phyloP scores from a whole-genome alignment of 2,113 vertebrate genomes.

The Motacilla alba region DNA sequence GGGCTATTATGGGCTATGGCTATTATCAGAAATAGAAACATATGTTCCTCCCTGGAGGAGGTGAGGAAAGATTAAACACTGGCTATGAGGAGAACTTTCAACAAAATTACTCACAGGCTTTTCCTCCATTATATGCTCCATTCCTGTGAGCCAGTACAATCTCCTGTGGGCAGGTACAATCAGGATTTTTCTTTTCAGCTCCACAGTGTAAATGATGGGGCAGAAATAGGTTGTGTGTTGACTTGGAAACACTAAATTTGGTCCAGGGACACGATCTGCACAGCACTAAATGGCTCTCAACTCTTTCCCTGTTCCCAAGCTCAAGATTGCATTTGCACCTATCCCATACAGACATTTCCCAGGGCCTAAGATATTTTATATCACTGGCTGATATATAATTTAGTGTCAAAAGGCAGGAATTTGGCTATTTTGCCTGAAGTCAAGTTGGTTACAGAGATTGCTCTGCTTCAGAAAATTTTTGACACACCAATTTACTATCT shows the following conservation, averaged over 20 bases:
- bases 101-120: not conserved
- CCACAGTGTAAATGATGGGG: not conserved
- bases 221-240: not conserved
- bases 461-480: constrained; percentile 37
- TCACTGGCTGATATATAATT: not conserved
- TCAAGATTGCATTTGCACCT: not conserved
- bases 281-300: rapidly evolving
- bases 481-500: constrained; percentile 29
- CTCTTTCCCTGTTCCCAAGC: not conserved
- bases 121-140: not conserved
- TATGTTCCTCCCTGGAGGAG: not conserved
- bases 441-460: constrained; percentile 1
- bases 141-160: not conserved
- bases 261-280: not conserved
- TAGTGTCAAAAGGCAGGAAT: not conserved
- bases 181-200: not conserved
- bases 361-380: not conserved
- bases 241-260: not conserved
- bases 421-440: constrained; percentile 16
- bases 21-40: constrained; percentile 7
- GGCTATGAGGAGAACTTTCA: not conserved
- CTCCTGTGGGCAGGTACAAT: not conserved
- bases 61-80: constrained; percentile 13
- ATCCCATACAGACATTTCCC: not conserved
- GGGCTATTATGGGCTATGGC: not conserved